These are phyloP conservation scores for Rhopalosiphum padi DNA, from an alignment of 1,140 invertebrate species.

Conservation along the genomic window DNA sequence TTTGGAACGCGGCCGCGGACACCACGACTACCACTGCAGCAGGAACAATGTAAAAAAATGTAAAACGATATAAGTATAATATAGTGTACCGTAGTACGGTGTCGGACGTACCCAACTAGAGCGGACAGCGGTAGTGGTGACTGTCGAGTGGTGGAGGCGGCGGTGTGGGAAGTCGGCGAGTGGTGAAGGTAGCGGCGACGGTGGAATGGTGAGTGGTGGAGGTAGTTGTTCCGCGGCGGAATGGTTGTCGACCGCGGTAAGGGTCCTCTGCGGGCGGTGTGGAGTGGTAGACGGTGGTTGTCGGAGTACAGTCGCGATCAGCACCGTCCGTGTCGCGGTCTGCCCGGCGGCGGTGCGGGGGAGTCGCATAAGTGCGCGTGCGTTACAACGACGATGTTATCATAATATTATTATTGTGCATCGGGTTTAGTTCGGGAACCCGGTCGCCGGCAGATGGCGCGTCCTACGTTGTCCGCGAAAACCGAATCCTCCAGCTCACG, in stretches of 20 bases:
- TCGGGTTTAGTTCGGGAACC: not conserved
- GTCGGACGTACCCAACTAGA: not conserved
- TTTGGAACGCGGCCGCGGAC: constrained; percentile 32
- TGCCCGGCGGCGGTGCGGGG: not conserved
- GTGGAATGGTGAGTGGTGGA: not conserved
- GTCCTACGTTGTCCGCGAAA: not conserved
- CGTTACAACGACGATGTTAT: not conserved
- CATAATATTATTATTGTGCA: not conserved
- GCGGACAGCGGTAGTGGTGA: not conserved
- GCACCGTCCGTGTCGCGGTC: not conserved
- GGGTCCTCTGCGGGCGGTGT: not conserved
- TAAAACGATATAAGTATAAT: not conserved
- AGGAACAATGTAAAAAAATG: constrained; percentile 15
- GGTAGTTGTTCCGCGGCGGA: not conserved
- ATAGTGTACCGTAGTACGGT: not conserved
- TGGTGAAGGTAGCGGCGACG: not conserved
- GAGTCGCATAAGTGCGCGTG: not conserved
- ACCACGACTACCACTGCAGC: not conserved
- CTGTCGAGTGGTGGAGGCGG: not conserved
- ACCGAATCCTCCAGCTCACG: not conserved
- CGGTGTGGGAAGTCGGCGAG: not conserved
- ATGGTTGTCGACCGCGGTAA: not conserved
- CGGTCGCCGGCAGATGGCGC: not conserved
- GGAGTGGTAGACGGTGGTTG: no score
- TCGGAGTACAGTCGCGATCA: not conserved